Base-by-base conservation (phyloP, 2,113 vertebrate genomes). In the Jaculus jaculus region DNA sequence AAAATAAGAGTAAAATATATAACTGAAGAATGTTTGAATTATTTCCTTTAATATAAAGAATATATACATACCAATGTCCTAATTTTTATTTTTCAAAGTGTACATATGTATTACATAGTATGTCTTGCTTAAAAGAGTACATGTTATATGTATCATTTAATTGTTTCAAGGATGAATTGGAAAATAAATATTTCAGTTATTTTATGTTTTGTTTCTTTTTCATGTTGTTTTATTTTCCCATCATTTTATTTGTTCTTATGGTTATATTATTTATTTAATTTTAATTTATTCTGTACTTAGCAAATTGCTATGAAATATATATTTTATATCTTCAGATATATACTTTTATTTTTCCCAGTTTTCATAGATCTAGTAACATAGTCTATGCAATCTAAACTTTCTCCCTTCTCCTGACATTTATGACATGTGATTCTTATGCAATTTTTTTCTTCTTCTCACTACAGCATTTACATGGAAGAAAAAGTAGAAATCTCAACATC, bases 361-460 rank as follows among this genome's bases (percentile, higher is more conserved):
- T 63, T 61, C 16, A 58, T 23, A 68, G 4, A 13, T 90, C 60
- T 47, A 58, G 21, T 75, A 91, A 23, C 23, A 81, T 2, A n/a
- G 15, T 47, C 7, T 4, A 24, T 18, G 18, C 17, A 51, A 68
- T 77, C 26, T 21, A 34, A 77, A 66, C 17, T 13, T 84, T 9
- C 23, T 54, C 39, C 0, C 2, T 90, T 61, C 3, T 42, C n/a
- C 9, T 77, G 71, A 20, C 8, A 30, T 26, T 3, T 10, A 10
- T 39, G 1, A 11, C 75, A 6, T 30, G 1, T 34, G 69, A 28
- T 28, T 21, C 79, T n/a, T 12, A 5, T 65, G 5, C 26, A 28
- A 4, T 20, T 77, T 16, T 21, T 1, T n/a, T 32, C 13, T 2
- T 37, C 11, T 34, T 7, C 51, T 0, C 23, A n/a, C n/a, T n/a